Conservation (phyloP, 2,888 invertebrate genomes). For the Drosophila crucigera region DNA sequence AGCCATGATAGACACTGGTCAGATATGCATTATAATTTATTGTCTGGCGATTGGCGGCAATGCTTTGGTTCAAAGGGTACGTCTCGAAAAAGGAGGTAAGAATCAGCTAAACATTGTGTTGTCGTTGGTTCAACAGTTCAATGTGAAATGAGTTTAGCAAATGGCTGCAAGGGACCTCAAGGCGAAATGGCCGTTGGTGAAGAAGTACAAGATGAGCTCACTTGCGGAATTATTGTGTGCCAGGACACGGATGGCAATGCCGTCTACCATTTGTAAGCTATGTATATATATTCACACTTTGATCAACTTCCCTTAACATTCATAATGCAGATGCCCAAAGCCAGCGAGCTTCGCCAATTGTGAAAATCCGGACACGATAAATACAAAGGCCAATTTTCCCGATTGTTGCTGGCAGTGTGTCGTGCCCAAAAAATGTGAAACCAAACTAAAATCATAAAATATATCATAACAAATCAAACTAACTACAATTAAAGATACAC, state of each 20-base stretch:
- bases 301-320: not conserved
- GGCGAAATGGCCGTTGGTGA: conserved; percentile 22
- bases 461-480: not conserved
- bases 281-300: not conserved
- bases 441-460: not conserved
- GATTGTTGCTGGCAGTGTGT: conserved; percentile 50
- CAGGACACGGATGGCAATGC: conserved; percentile 14
- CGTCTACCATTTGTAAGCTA: conserved; percentile 31
- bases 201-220: conserved; percentile 4
- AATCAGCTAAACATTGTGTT: not conserved
- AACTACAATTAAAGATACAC: not conserved
- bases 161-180: conserved; percentile 12
- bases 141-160: not conserved
- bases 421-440: not conserved
- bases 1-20: conserved; percentile 5
- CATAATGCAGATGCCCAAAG: conserved; percentile 34
- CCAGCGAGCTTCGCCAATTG: conserved; percentile 30
- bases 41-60: not conserved
- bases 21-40: conserved; percentile 6
- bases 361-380: not conserved
- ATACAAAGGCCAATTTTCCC: conserved; percentile 6
- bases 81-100: not conserved
- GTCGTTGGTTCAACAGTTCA: not conserved
- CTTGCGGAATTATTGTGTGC: conserved; percentile 40
- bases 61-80: conserved; percentile 14